A percentile compares a stretch with the other conserved stretches of the same genome.
Evolutionary conservation across 1,140 invertebrate genomes (phyloP).

Genomic region (Aradophagus sp.): DNA sequence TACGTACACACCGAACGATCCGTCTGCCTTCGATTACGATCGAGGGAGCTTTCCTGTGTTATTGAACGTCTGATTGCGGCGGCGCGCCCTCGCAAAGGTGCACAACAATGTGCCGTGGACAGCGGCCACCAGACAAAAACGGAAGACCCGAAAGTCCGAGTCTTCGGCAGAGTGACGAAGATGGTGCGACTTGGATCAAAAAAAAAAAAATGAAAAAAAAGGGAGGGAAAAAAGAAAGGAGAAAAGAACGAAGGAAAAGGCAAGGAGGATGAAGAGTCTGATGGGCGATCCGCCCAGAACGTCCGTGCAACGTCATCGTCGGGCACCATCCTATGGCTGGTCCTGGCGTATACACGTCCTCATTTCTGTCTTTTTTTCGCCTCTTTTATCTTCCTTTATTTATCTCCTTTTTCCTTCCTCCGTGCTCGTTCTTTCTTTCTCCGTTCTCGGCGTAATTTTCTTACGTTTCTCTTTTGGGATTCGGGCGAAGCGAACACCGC

Average conservation of each 20-base stretch:
- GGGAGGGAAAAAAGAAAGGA: constrained; percentile 56
- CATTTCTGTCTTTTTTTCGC: constrained; percentile 1
- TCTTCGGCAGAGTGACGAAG: neutral
- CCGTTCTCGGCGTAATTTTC: too few relatives aligned
- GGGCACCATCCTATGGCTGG: constrained; percentile 58
- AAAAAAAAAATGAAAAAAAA: too few relatives aligned
- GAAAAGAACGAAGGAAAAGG: constrained; percentile 59
- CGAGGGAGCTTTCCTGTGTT: constrained; percentile 65
- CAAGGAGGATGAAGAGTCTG: constrained; percentile 62
- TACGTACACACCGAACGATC: too few relatives aligned
- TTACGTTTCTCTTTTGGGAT: too few relatives aligned
- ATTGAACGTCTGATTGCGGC: constrained; percentile 62
- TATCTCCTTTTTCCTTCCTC: constrained; percentile 2
- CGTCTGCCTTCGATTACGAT: constrained; percentile 63
- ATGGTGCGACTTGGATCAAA: constrained; percentile 16
- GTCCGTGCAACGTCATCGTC: constrained; percentile 71
- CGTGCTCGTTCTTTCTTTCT: constrained; percentile 5
- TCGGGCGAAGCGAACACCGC: too few relatives aligned
- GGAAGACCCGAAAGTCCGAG: constrained; percentile 9
- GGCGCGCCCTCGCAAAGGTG: constrained; percentile 66
- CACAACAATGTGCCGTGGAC: constrained; percentile 66
- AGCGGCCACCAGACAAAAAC: constrained; percentile 24
- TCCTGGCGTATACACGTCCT: constrained; percentile 37
- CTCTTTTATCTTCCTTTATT: neutral
- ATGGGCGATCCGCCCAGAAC: constrained; percentile 72